phyloP scores from a whole-genome alignment of 2,113 vertebrate genomes.

The Fukomys damarensis region DNA sequence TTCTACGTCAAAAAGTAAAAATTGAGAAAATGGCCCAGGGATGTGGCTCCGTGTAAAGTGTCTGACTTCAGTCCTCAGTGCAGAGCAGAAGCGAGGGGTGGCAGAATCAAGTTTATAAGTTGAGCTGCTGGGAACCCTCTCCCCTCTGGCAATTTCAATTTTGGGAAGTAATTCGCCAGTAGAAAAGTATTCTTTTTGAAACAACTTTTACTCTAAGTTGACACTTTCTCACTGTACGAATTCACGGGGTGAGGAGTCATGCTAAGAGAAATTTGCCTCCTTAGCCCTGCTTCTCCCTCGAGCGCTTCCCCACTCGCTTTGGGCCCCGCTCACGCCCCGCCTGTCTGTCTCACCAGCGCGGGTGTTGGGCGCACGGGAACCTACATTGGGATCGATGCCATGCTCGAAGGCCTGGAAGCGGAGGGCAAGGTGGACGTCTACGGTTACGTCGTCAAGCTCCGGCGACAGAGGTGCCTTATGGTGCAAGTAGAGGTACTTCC shows the following conservation, averaged over 20 bases:
- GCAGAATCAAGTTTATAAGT: rapidly evolving
- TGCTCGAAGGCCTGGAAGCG: conserved; percentile 95
- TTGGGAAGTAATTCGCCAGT: neutral
- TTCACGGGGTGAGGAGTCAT: neutral
- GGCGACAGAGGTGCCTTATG: conserved; percentile 97
- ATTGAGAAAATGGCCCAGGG: no score
- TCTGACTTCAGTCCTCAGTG: neutral
- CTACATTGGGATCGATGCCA: conserved; percentile 97
- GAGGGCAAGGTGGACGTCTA: conserved; percentile 96
- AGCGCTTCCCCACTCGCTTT: rapidly evolving
- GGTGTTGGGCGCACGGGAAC: conserved; percentile 97
- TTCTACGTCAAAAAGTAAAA: neutral
- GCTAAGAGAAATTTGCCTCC: neutral
- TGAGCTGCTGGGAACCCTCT: rapidly evolving
- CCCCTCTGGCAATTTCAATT: no score
- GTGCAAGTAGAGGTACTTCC: conserved; percentile 96
- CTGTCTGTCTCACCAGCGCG: conserved; percentile 85
- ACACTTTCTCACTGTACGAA: neutral
- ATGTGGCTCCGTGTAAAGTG: neutral
- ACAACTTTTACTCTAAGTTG: neutral
- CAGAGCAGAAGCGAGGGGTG: neutral
- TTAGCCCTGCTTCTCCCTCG: neutral
- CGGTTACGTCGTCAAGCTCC: conserved; percentile 93
- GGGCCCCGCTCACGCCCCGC: rapidly evolving
- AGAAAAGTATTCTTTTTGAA: neutral